These are phyloP conservation scores for Icerya purchasi DNA, from an alignment of 2,888 invertebrate species.

Conservation along the genomic window DNA sequence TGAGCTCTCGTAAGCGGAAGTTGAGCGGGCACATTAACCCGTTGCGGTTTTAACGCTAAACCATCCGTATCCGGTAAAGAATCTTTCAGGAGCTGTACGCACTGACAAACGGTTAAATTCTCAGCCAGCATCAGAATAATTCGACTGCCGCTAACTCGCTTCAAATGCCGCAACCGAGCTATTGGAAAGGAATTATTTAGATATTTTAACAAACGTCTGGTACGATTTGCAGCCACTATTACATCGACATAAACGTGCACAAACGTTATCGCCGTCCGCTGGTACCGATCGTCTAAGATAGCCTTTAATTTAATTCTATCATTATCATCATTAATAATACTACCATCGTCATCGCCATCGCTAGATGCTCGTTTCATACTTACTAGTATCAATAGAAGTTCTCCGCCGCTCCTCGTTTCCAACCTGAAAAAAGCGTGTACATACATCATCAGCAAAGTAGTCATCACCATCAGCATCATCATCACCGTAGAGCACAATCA, in stretches of 20 bases:
- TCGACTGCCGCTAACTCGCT: slow-evolving; percentile 37
- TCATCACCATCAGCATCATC: no score
- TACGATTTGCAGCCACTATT: slow-evolving; percentile 36
- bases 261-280: slow-evolving; percentile 31
- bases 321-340: no score
- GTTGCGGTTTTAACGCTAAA: neutral
- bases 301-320: neutral
- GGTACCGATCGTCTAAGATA: slow-evolving; percentile 28
- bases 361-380: no score
- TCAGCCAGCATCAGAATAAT: slow-evolving; percentile 16
- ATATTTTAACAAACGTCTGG: slow-evolving; percentile 37
- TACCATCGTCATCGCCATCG: neutral
- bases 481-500: no score
- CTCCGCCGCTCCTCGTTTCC: no score
- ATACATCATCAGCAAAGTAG: no score
- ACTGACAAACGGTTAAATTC: neutral
- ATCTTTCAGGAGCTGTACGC: slow-evolving; percentile 18
- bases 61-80: slow-evolving; percentile 25
- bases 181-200: slow-evolving; percentile 38
- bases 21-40: slow-evolving; percentile 32
- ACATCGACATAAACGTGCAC: slow-evolving; percentile 37
- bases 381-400: no score
- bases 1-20: slow-evolving; percentile 44
- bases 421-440: no score
- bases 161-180: slow-evolving; percentile 42